Evolutionary conservation across 1,140 invertebrate genomes (phyloP).

Genomic region (Apis dorsata): DNA sequence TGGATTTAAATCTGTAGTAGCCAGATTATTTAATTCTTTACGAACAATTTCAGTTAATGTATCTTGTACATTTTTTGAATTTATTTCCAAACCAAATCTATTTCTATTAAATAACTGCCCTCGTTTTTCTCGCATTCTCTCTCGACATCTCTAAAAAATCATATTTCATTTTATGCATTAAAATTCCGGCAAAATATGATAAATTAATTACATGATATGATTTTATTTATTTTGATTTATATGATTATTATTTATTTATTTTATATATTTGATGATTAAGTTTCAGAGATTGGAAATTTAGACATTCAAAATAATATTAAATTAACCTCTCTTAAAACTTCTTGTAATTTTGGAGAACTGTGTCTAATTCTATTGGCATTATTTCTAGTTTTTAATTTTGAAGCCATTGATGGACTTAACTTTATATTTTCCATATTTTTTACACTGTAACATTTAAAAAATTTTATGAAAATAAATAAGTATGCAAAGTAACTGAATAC

Average conservation of each 20-base stretch:
- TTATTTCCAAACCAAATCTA: conserved; percentile 56
- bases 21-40: conserved; percentile 64
- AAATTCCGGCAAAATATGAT: neutral
- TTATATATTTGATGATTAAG: too few species aligned
- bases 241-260: too few species aligned
- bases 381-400: conserved; percentile 70
- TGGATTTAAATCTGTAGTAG: conserved; percentile 47
- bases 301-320: neutral
- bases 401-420: conserved; percentile 59
- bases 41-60: conserved; percentile 67
- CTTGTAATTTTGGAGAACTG: conserved; percentile 75
- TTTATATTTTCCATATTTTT: conserved; percentile 62
- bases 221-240: too few species aligned
- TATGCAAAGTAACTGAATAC: neutral
- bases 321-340: conserved; percentile 76
- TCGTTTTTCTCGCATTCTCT: conserved; percentile 73
- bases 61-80: conserved; percentile 51
- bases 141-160: conserved; percentile 71
- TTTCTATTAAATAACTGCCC: conserved; percentile 69
- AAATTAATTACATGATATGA: neutral
- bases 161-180: neutral
- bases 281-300: neutral
- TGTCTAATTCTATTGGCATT: conserved; percentile 71
- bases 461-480: neutral
- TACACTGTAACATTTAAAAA: neutral